Evolutionary conservation across 1,140 invertebrate species (phyloP).

Genomic region (Drosophila teissieri): DNA sequence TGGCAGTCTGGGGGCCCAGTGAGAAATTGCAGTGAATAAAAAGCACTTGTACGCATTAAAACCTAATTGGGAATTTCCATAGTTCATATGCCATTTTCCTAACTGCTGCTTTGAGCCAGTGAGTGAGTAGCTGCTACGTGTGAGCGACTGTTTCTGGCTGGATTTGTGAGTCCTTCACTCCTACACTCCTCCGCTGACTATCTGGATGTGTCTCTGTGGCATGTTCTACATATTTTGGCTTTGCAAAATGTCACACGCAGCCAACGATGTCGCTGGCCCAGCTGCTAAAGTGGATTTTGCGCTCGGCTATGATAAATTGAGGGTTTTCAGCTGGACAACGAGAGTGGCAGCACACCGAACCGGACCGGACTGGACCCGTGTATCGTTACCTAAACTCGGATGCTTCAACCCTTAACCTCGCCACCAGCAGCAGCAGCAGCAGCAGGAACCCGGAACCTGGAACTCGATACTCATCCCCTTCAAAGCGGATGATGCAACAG

Average conservation of each 20-base stretch:
- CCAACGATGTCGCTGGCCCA: constrained; percentile 60
- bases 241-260: constrained; percentile 81
- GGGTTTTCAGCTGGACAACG: constrained; percentile 54
- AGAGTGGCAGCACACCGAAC: constrained; percentile 17
- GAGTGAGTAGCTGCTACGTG: constrained; percentile 25
- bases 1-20: constrained; percentile 32
- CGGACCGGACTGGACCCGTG: constrained; percentile 17
- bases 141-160: constrained; percentile 7
- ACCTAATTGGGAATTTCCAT: constrained; percentile 83
- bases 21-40: constrained; percentile 83
- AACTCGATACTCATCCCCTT: background rate
- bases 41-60: constrained; percentile 82
- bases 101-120: constrained; percentile 30
- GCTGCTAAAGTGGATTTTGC: constrained; percentile 74
- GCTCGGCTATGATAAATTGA: constrained; percentile 81
- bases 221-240: constrained; percentile 82
- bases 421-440: background rate
- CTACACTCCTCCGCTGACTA: background rate
- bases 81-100: constrained; percentile 79
- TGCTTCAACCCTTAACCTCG: constrained; percentile 33
- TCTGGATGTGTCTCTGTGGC: constrained; percentile 58
- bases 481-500: constrained; percentile 32
- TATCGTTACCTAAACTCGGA: constrained; percentile 53
- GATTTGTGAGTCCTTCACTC: constrained; percentile 10
- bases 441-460: background rate